Conservation (phyloP, 2,797 vertebrate species). For the Sphaeramia orbicularis region DNA sequence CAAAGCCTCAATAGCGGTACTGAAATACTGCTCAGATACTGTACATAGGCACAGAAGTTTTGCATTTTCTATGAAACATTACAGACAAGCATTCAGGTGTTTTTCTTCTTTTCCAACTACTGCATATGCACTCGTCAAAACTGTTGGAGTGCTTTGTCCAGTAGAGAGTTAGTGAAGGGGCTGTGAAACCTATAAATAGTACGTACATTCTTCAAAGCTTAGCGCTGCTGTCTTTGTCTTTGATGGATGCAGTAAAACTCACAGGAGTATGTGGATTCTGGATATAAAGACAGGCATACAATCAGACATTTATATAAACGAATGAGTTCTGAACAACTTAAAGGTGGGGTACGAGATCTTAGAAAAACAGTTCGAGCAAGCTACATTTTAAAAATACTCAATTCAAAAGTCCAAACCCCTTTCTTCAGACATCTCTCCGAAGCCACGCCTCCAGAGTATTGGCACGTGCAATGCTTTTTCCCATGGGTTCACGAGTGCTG, state of each 20-base stretch:
- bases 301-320: background rate
- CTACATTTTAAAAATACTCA: too few species aligned
- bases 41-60: slow-evolving; percentile 30
- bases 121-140: slow-evolving; percentile 21
- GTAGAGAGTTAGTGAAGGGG: background rate
- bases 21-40: slow-evolving; percentile 24
- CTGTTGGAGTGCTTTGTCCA: slow-evolving; percentile 1
- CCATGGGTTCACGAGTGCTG: too few species aligned
- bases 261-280: background rate
- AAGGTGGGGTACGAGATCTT: too few species aligned
- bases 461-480: too few species aligned
- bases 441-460: too few species aligned
- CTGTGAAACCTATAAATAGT: slow-evolving; percentile 13
- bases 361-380: too few species aligned
- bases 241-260: background rate
- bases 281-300: background rate
- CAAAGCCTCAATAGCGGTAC: slow-evolving; percentile 31
- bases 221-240: background rate
- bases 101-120: slow-evolving; percentile 12
- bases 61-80: slow-evolving; percentile 51
- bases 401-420: too few species aligned
- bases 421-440: too few species aligned
- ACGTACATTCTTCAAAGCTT: background rate
- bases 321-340: background rate
- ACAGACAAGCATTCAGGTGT: slow-evolving; percentile 32